Conservation (phyloP, 2,113 vertebrate genomes). For the Myotis lucifugus region DNA sequence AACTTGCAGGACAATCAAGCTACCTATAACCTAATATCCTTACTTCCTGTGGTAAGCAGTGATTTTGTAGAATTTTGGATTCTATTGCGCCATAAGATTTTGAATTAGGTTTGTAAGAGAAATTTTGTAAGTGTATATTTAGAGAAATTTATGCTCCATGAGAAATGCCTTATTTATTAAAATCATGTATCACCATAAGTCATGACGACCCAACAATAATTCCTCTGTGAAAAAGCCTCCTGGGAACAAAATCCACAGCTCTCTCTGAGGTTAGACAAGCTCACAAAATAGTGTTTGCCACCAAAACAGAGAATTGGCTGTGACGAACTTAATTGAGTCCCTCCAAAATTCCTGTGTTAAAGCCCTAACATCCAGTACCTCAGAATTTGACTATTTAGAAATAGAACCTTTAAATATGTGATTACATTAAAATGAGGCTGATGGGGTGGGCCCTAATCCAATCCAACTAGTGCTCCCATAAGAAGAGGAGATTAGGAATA, state of each 20-base stretch:
- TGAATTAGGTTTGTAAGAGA: not conserved
- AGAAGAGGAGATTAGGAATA: not conserved
- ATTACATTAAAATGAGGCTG: not conserved
- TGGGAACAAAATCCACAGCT: not conserved
- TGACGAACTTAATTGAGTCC: not conserved
- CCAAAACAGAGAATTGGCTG: not conserved
- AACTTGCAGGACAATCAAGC: not conserved
- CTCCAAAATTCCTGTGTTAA: not conserved
- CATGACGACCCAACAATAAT: not conserved
- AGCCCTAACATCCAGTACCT: not conserved
- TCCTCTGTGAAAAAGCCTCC: not conserved
- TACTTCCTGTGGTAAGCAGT: not conserved
- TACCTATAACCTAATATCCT: not conserved
- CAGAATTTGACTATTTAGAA: not conserved
- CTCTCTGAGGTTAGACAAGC: not conserved
- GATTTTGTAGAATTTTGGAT: not conserved
- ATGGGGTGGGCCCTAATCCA: not conserved
- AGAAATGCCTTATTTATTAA: conserved; percentile 15
- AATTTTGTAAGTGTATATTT: not conserved
- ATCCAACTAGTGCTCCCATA: not conserved
- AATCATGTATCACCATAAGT: not conserved
- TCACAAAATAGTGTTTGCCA: not conserved
- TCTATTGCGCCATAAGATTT: not conserved
- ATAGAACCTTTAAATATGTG: not conserved
- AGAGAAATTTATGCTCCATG: not conserved